Conservation (phyloP, 2,888 invertebrate genomes). For the Hirtodrosophila duncani region DNA sequence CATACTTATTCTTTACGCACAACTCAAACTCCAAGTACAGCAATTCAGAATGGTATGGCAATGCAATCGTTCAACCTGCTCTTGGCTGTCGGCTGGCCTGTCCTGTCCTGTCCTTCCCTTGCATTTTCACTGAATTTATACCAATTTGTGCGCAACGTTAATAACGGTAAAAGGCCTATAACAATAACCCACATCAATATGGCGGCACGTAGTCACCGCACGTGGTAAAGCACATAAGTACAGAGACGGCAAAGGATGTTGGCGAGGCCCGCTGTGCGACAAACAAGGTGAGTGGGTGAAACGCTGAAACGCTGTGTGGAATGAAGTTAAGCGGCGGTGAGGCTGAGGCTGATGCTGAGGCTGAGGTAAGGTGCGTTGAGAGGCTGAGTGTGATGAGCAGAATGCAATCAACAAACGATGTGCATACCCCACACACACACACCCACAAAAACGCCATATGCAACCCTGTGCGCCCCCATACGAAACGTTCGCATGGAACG, state of each 20-base stretch:
- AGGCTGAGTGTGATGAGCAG: too few species aligned
- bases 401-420: constrained; percentile 68
- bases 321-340: too few species aligned
- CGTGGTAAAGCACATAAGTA: constrained; percentile 50
- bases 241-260: neutral
- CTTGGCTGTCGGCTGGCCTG: too few species aligned
- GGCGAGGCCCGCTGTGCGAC: constrained; percentile 54
- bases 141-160: constrained; percentile 66
- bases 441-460: neutral
- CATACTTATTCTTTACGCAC: too few species aligned
- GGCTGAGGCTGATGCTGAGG: too few species aligned
- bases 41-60: too few species aligned
- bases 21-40: too few species aligned
- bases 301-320: too few species aligned
- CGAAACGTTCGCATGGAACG: constrained; percentile 36
- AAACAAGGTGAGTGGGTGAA: constrained; percentile 71
- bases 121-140: constrained; percentile 67
- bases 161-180: constrained; percentile 67
- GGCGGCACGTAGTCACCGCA: constrained; percentile 61
- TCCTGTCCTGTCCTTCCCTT: neutral
- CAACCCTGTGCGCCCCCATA: constrained; percentile 14
- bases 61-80: constrained; percentile 25
- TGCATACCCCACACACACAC: constrained; percentile 30
- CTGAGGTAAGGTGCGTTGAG: too few species aligned
- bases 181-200: constrained; percentile 71